Percentiles rank a stretch among this genome's conserved stretches.
Conservation (phyloP, 2,888 invertebrate species). For the Tenthredo livida region DNA sequence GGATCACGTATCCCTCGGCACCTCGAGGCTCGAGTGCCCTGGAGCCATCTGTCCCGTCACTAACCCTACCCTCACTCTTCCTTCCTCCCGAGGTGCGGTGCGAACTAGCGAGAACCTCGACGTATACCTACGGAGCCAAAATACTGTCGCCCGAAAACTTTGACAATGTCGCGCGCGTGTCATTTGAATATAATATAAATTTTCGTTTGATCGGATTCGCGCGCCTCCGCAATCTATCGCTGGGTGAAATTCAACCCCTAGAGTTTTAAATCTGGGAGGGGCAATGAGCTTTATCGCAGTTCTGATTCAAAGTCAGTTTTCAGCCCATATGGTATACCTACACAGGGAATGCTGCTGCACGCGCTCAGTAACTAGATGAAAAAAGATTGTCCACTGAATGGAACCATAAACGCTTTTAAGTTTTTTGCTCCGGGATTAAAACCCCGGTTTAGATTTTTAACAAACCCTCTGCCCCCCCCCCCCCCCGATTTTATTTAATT, state of each 20-base stretch:
- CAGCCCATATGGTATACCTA: constrained; percentile 69
- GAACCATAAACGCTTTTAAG: neutral
- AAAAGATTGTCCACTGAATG: constrained; percentile 26
- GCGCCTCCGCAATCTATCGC: neutral
- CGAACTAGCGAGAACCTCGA: constrained; percentile 19
- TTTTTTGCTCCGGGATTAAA: too few species aligned
- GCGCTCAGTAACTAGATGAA: neutral
- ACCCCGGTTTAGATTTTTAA: neutral
- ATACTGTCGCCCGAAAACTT: neutral
- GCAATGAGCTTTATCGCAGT: constrained; percentile 58
- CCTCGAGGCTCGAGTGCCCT: constrained; percentile 37
- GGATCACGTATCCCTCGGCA: constrained; percentile 49
- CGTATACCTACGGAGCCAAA: neutral
- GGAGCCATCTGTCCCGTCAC: constrained; percentile 25
- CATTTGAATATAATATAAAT: neutral
- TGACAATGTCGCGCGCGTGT: neutral
- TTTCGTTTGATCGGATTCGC: neutral
- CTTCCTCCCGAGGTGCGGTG: neutral
- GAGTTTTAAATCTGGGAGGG: neutral
- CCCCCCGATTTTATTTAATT: constrained; percentile 13
- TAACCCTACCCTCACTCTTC: neutral
- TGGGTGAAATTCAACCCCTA: neutral
- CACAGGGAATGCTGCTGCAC: neutral
- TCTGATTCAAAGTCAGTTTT: constrained; percentile 61
- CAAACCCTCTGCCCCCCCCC: too few species aligned